Percentiles rank a stretch among this genome's conserved stretches.
Conservation (phyloP, 2,888 invertebrate species). For the Andrena camellia region DNA sequence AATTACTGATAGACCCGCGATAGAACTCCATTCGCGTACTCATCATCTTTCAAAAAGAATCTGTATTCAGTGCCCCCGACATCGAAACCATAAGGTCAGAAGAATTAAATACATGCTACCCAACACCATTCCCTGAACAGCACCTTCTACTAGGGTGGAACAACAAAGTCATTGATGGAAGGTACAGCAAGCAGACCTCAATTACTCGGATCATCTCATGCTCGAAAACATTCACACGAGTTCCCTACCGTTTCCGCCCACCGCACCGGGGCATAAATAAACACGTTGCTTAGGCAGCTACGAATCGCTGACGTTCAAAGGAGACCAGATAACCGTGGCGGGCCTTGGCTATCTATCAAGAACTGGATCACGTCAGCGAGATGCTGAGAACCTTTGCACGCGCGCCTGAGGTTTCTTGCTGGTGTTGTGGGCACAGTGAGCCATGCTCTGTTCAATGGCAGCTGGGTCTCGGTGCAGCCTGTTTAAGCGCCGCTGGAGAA, state of each 20-base stretch:
- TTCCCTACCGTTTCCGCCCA: not conserved
- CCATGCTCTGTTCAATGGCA: constrained; percentile 62
- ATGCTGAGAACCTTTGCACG: constrained; percentile 61
- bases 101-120: not conserved
- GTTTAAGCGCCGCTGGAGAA: constrained; percentile 63
- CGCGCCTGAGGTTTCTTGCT: constrained; percentile 51
- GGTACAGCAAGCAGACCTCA: not conserved
- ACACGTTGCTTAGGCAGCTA: constrained; percentile 1
- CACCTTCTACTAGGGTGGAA: too few species aligned
- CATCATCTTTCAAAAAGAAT: too few species aligned
- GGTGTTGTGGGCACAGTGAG: constrained; percentile 31
- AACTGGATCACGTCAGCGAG: constrained; percentile 63
- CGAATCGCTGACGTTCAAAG: constrained; percentile 15
- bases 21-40: too few species aligned
- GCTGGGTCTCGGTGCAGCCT: constrained; percentile 55
- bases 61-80: too few species aligned
- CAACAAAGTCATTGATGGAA: too few species aligned
- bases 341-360: constrained; percentile 46
- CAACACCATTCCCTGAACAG: too few species aligned
- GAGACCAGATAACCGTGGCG: constrained; percentile 22
- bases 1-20: too few species aligned
- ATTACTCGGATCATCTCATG: not conserved
- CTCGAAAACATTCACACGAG: not conserved
- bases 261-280: constrained; percentile 1
- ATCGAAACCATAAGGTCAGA: not conserved